Conservation (phyloP, 2,888 invertebrate species). For the Hofmannophila pseudospretella region DNA sequence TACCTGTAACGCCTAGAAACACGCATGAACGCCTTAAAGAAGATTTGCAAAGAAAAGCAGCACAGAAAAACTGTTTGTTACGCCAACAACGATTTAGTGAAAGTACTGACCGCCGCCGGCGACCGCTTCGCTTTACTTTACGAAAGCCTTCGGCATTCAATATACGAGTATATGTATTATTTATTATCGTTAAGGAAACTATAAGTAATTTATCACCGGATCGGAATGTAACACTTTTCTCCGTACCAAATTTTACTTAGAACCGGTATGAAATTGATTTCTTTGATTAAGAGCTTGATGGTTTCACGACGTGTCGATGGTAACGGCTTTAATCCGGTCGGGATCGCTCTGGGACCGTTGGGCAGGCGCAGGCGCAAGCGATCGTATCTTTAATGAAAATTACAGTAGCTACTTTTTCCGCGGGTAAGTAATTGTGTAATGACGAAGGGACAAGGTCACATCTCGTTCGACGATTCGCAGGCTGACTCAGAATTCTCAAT, state of each 20-base stretch:
- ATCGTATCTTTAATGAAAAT: too few relatives aligned
- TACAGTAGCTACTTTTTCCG: too few relatives aligned
- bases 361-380: too few relatives aligned
- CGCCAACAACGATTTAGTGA: constrained; percentile 51
- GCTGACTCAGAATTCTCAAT: too few relatives aligned
- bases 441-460: too few relatives aligned
- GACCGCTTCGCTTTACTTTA: constrained; percentile 39
- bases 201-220: neutral
- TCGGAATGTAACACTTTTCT: neutral
- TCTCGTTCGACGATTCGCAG: too few relatives aligned
- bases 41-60: constrained; percentile 45
- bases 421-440: too few relatives aligned
- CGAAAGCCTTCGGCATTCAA: constrained; percentile 30
- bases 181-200: neutral
- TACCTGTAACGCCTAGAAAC: constrained; percentile 4
- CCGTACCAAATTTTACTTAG: neutral
- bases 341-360: too few relatives aligned
- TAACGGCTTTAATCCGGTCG: too few relatives aligned
- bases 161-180: constrained; percentile 10
- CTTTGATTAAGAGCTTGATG: too few relatives aligned
- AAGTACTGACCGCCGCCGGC: constrained; percentile 38
- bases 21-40: constrained; percentile 17
- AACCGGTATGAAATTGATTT: constrained; percentile 1
- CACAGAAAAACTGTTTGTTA: constrained; percentile 52
- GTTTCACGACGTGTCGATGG: too few relatives aligned